A percentile compares a stretch with the other conserved stretches of the same genome.
Evolutionary conservation across 2,888 invertebrate species (phyloP).

Genomic region (Polyommatus iphigenia): DNA sequence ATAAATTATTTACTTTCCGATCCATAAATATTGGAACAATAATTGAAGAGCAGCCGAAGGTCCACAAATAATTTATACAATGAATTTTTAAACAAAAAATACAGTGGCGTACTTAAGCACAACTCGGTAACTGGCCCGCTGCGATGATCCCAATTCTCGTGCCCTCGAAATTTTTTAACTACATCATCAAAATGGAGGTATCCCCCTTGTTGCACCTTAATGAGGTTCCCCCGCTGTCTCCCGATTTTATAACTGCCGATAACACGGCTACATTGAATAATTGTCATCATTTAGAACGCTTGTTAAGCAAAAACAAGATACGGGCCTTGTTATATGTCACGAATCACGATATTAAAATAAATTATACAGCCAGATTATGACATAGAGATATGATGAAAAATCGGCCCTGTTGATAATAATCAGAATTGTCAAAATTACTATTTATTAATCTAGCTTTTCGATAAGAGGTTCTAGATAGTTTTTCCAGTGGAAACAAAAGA

Average conservation of each 20-base stretch:
- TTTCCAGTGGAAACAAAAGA: not conserved
- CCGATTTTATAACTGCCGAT: constrained; percentile 75
- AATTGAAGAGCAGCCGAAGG: constrained; percentile 27
- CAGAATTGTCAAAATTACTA: not conserved
- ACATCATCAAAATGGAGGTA: constrained; percentile 46
- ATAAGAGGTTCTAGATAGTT: not conserved
- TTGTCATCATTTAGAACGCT: constrained; percentile 75
- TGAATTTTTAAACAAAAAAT: constrained; percentile 35
- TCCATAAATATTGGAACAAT: constrained; percentile 30
- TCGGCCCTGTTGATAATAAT: not conserved
- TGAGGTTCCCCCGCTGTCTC: constrained; percentile 60
- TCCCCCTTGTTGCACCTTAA: constrained; percentile 58
- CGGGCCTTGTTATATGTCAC: constrained; percentile 63
- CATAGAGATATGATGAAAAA: not conserved
- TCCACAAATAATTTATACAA: constrained; percentile 27
- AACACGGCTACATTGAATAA: constrained; percentile 75
- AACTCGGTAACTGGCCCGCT: constrained; percentile 40
- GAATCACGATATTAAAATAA: constrained; percentile 33
- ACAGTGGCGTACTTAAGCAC: constrained; percentile 37
- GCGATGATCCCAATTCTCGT: constrained; percentile 42
- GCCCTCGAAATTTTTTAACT: constrained; percentile 47
- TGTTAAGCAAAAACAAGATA: constrained; percentile 72
- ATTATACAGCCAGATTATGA: not conserved
- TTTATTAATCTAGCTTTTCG: no score
- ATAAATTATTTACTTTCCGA: not conserved